These are phyloP conservation scores for Epirrhoe alternata DNA, from an alignment of 2,888 invertebrate genomes.

Conservation along the genomic window DNA sequence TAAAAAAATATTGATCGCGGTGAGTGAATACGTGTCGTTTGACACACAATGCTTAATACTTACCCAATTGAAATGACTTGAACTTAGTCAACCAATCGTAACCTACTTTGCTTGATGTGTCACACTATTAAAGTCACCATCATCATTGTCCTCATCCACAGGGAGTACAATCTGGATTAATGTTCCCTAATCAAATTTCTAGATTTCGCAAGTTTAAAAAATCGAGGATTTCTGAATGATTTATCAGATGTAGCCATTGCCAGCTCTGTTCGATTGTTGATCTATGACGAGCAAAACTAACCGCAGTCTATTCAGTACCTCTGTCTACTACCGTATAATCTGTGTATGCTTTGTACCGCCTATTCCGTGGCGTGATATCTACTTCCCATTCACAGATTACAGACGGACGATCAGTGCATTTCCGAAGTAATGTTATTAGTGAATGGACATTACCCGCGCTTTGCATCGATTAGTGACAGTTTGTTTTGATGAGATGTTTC, in stretches of 20 bases:
- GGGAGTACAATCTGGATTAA: neutral
- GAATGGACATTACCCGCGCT: constrained; percentile 18
- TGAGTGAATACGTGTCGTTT: constrained; percentile 3
- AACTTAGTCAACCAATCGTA: neutral
- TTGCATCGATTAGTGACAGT: neutral
- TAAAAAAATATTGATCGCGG: constrained; percentile 8
- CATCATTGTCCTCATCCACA: neutral
- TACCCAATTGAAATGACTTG: neutral
- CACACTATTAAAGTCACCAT: neutral
- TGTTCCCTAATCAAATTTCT: neutral
- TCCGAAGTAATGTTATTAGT: constrained; percentile 25
- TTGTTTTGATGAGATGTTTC: constrained; percentile 5
- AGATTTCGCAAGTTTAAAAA: neutral
- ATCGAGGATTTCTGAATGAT: too few species aligned
- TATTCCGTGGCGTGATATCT: constrained; percentile 51
- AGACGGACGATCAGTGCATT: constrained; percentile 46
- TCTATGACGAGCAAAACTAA: constrained; percentile 1
- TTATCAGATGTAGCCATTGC: neutral
- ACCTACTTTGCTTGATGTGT: neutral
- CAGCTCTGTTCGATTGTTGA: neutral
- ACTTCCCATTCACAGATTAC: constrained; percentile 63
- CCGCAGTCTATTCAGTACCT: constrained; percentile 17
- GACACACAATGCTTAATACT: neutral
- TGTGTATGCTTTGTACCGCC: constrained; percentile 12
- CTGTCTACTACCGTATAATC: constrained; percentile 3